Base-by-base conservation (phyloP, 2,888 invertebrate genomes). In the Drosophila lutescens region DNA sequence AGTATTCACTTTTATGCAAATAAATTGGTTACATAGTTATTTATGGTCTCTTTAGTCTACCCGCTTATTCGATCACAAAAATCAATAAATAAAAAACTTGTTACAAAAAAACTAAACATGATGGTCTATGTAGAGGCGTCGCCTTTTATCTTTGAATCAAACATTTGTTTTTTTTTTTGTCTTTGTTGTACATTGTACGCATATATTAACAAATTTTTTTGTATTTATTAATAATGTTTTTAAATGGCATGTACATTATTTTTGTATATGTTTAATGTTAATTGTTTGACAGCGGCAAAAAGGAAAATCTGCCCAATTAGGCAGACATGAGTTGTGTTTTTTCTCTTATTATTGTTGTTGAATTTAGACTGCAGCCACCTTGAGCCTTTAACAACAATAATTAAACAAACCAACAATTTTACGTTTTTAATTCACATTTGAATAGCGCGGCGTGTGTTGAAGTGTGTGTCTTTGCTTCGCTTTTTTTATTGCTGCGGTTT, bases 251-350 rank as follows among this genome's bases (percentile, higher is more conserved):
- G 51, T 23, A 51, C 53, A 40, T 46, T 38, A 40, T 26, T 58
- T 63, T 49, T 77, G 49, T 55, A 58, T 68, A 74, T 74, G 66
- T 66, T 74, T 70, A 67, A 77, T 79, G 70, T 67, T 79, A 74
- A 79, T 79, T 78, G 74, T 66, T 70, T 67, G 62, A 41, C 62
- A 76, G 65, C 72, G 66, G 54, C 54, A 59, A 74, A 58, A 63
- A 63, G 47, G 54, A 56, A 78, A 80, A 76, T 80, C 46, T 80
- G 71, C 59, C 82, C 74, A 81, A 78, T 79, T 78, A 80, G 76
- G 65, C 54, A 73, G 61, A 78, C 79, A 73, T 63, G 63, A 62
- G 70, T 70, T 78, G 62, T 59, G 46, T 50, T 61, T 68, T 61
- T 68, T 58, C 53, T 13, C 15, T 32, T 36, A 38, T 47, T 67